phyloP scores from a whole-genome alignment of 2,797 vertebrate genomes.

The Tenualosa ilisha region DNA sequence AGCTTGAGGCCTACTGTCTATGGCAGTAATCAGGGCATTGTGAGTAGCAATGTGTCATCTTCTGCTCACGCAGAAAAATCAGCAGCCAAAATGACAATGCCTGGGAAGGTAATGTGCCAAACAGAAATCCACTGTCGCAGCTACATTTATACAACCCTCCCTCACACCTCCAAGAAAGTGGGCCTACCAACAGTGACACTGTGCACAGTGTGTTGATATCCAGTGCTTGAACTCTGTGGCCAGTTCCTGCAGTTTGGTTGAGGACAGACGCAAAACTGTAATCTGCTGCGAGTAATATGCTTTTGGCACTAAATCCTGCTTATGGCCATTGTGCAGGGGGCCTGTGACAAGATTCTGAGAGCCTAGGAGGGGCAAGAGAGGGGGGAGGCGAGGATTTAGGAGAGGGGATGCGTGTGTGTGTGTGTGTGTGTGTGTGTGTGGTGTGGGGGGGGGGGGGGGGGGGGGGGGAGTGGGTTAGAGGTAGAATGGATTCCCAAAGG shows the following conservation, averaged over 20 bases:
- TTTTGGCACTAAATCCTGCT: constrained; percentile 73
- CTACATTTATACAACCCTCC: constrained; percentile 50
- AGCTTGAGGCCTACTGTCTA: background rate
- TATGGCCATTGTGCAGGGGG: constrained; percentile 70
- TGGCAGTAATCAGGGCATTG: background rate
- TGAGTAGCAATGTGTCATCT: background rate
- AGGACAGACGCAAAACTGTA: constrained; percentile 65
- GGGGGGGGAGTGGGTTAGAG: constrained; percentile 59
- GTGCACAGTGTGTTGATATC: background rate
- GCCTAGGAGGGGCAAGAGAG: constrained; percentile 45
- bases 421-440: constrained; percentile 31
- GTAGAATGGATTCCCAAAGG: constrained; percentile 42
- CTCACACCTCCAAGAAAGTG: constrained; percentile 45
- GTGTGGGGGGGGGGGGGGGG: background rate
- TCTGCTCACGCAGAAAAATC: background rate
- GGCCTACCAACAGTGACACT: background rate
- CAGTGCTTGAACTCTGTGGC: constrained; percentile 14
- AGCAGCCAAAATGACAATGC: background rate
- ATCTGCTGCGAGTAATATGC: constrained; percentile 72
- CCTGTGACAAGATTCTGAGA: constrained; percentile 62
- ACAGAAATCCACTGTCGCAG: background rate
- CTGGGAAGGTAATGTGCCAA: background rate
- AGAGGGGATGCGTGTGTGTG: background rate
- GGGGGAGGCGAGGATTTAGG: constrained; percentile 32
- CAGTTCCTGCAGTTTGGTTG: background rate